Conservation (phyloP, 2,113 vertebrate genomes). For the Petrocephalus microphthalmus region DNA sequence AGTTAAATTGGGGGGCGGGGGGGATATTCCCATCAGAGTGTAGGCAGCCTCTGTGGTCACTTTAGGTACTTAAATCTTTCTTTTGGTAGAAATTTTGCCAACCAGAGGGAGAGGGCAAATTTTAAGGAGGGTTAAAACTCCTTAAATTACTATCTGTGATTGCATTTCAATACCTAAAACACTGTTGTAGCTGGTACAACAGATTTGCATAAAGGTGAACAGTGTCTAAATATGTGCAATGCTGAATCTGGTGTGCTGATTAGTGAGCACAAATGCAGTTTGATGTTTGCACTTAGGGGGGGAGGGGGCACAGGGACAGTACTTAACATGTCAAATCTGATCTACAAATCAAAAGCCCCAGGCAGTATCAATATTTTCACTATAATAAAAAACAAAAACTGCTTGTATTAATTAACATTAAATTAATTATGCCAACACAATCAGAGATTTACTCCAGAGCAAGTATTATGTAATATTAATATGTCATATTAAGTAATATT, state of each 20-base stretch:
- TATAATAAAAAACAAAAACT: neutral
- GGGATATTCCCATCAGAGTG: neutral
- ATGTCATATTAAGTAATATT: too few relatives aligned
- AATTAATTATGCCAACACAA: neutral
- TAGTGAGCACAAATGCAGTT: neutral
- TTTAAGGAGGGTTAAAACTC: neutral
- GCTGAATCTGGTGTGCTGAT: slow-evolving; percentile 6
- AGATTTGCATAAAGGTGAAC: slow-evolving; percentile 18
- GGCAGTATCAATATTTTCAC: neutral
- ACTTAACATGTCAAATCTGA: neutral
- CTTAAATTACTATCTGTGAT: neutral
- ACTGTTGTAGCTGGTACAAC: slow-evolving; percentile 8
- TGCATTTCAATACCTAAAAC: slow-evolving; percentile 15
- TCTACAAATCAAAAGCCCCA: neutral
- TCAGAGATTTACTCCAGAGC: neutral
- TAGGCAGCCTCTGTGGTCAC: neutral
- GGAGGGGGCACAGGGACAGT: neutral
- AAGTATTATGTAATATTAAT: neutral
- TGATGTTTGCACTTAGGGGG: neutral
- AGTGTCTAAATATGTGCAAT: slow-evolving; percentile 6
- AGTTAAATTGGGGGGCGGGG: neutral
- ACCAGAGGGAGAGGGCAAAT: neutral
- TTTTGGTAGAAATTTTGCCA: neutral
- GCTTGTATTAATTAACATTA: neutral
- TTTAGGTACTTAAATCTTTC: neutral